A percentile compares a stretch with the other conserved stretches of the same genome.
phyloP scores from a whole-genome alignment of 2,888 invertebrate species.

The Caenorhabditis becei region DNA sequence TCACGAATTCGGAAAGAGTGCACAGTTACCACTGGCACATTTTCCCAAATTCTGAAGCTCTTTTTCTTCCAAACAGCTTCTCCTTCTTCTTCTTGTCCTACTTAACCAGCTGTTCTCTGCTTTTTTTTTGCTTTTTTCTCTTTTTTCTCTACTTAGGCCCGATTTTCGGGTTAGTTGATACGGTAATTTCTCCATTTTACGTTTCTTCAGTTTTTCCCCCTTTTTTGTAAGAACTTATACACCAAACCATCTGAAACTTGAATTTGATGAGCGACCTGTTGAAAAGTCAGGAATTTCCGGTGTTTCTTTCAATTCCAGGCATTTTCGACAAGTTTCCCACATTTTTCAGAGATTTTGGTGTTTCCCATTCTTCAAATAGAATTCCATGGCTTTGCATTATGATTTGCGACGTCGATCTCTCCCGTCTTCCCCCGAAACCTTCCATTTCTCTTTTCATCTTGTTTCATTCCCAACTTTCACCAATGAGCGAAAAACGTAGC shows the following conservation, averaged over 20 bases:
- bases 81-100: no score
- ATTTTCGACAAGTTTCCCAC: no score
- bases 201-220: slow-evolving; percentile 12
- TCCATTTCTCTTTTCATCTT: slow-evolving; percentile 6
- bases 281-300: no score
- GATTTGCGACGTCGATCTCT: slow-evolving; percentile 58
- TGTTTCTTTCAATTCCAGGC: no score
- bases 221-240: no score
- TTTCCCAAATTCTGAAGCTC: neutral
- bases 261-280: no score
- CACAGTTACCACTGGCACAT: neutral
- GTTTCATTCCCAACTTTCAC: slow-evolving; percentile 10
- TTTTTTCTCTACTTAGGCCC: slow-evolving; percentile 46
- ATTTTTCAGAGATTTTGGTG: no score
- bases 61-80: neutral
- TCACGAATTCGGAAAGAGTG: neutral
- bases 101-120: neutral
- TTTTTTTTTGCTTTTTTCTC: neutral
- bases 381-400: slow-evolving; percentile 41
- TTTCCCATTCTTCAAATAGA: no score
- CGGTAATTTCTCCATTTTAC: slow-evolving; percentile 11
- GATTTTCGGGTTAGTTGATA: slow-evolving; percentile 51
- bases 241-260: no score
- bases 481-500: slow-evolving; percentile 9
- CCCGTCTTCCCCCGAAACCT: slow-evolving; percentile 1